Percentiles rank a stretch among this genome's conserved stretches.
phyloP scores from a whole-genome alignment of 2,113 vertebrate species.

The Bombycilla garrulus region DNA sequence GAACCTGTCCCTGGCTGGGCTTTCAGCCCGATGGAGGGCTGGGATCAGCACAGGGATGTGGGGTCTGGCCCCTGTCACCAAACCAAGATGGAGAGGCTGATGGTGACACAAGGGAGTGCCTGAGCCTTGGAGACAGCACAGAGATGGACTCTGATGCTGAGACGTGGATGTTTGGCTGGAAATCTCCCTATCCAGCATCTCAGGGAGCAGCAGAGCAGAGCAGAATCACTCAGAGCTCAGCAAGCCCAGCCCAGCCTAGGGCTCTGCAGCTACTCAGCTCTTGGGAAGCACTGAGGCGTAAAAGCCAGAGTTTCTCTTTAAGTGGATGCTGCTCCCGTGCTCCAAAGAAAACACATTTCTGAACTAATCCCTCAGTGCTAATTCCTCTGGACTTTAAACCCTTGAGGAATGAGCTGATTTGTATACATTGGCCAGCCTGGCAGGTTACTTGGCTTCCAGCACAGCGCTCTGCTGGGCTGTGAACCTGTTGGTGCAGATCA shows the following conservation, averaged over 20 bases:
- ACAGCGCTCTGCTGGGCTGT: not conserved
- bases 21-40: not conserved
- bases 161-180: not conserved
- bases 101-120: not conserved
- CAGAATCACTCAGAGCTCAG: not conserved
- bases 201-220: not conserved
- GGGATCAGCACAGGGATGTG: not conserved
- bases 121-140: not conserved
- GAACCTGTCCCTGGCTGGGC: not conserved
- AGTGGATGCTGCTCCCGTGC: not conserved
- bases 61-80: not conserved
- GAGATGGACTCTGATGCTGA: not conserved
- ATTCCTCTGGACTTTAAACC: conserved; percentile 37
- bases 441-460: conserved; percentile 21
- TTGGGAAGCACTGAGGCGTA: not conserved
- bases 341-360: conserved; percentile 50
- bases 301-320: not conserved
- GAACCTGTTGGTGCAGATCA: not conserved
- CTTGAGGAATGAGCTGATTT: conserved; percentile 45
- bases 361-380: conserved; percentile 27
- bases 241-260: not conserved
- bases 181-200: not conserved
- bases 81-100: not conserved
- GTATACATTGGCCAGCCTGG: conserved; percentile 15
- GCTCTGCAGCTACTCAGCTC: not conserved